A percentile compares a stretch with the other conserved stretches of the same genome.
Conservation (phyloP, 2,888 invertebrate genomes). For the Amphipyra berbera region DNA sequence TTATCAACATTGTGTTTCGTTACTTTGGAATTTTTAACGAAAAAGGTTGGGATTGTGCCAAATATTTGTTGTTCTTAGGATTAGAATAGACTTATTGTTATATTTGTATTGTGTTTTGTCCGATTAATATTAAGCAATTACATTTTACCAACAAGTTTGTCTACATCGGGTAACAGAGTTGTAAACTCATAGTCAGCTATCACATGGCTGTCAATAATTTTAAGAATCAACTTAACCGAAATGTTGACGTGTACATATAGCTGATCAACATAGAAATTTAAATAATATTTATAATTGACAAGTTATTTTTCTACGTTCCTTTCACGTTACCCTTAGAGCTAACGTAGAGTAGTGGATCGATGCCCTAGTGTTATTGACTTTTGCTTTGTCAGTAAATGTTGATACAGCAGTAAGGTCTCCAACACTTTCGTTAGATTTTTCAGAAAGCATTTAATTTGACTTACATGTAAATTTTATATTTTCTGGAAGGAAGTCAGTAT, state of each 20-base stretch:
- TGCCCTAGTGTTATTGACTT: conserved; percentile 59
- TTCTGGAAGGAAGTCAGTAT: conserved; percentile 79
- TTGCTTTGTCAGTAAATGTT: conserved; percentile 66
- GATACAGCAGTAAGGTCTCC: conserved; percentile 68
- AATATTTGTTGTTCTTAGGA: conserved; percentile 46
- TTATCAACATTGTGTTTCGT: conserved; percentile 46
- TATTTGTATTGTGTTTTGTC: conserved; percentile 38
- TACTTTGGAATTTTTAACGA: conserved; percentile 36
- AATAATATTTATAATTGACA: conserved; percentile 86
- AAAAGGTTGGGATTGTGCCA: conserved; percentile 51
- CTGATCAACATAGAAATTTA: conserved; percentile 87
- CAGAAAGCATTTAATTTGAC: conserved; percentile 48
- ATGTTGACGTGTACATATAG: conserved; percentile 89
- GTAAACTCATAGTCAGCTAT: conserved; percentile 89
- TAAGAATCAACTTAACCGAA: conserved; percentile 86
- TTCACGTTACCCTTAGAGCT: conserved; percentile 78
- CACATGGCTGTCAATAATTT: conserved; percentile 90
- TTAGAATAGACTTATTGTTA: conserved; percentile 42
- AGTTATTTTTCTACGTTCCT: conserved; percentile 89
- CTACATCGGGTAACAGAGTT: conserved; percentile 83
- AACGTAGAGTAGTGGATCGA: conserved; percentile 59
- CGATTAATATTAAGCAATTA: conserved; percentile 49
- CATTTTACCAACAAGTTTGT: conserved; percentile 77
- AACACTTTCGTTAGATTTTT: conserved; percentile 45
- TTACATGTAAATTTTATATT: conserved; percentile 71